Evolutionary conservation across 2,113 vertebrate species (phyloP).

Genomic region (Cynocephalus volans): DNA sequence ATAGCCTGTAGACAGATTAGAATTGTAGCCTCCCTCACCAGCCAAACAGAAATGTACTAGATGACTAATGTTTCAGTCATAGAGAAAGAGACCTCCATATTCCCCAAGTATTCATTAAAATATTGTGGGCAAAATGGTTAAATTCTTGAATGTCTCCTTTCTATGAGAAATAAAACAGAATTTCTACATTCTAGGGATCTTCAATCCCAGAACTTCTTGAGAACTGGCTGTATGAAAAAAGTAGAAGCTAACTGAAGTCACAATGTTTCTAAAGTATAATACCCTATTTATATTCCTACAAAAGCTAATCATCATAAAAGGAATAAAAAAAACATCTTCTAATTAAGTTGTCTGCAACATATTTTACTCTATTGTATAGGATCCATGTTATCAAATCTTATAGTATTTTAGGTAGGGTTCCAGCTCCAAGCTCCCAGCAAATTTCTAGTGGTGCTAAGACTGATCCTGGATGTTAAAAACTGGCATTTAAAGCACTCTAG

Average conservation of each 20-base stretch:
- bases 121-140: background rate
- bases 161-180: background rate
- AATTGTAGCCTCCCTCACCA: background rate
- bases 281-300: background rate
- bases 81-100: background rate
- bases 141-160: background rate
- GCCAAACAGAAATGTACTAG: background rate
- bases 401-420: background rate
- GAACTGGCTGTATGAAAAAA: background rate
- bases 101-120: slow-evolving; percentile 16
- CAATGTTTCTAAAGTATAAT: background rate
- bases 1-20: background rate
- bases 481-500: background rate
- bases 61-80: background rate
- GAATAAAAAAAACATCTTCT: background rate
- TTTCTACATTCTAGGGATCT: background rate
- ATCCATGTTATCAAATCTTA: background rate
- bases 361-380: background rate
- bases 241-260: background rate
- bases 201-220: background rate
- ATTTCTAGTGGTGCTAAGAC: background rate
- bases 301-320: background rate
- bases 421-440: too few species aligned
- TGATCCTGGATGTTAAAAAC: background rate
- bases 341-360: background rate